Evolutionary conservation across 2,797 vertebrate genomes (phyloP).

Genomic region (Triplophysa bombifrons): DNA sequence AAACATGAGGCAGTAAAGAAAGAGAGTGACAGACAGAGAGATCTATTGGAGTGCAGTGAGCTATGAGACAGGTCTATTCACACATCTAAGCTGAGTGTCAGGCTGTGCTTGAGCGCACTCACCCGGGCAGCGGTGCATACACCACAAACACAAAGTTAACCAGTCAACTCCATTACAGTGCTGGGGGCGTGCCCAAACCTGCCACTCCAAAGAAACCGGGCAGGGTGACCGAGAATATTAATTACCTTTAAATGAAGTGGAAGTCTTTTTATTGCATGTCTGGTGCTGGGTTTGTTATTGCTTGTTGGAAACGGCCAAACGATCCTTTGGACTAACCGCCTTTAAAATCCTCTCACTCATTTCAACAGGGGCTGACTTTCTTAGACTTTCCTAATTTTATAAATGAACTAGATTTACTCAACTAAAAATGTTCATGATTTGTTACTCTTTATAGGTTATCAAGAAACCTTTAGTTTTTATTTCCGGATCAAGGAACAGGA

Average conservation of each 20-base stretch:
- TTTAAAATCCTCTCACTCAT: constrained; percentile 78
- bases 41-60: constrained; percentile 78
- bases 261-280: constrained; percentile 85
- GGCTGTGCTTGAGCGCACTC: constrained; percentile 80
- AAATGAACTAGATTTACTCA: not conserved
- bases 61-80: constrained; percentile 81
- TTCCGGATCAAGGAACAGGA: not conserved
- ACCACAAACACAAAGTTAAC: constrained; percentile 79
- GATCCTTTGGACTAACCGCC: constrained; percentile 79
- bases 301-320: constrained; percentile 70
- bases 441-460: not conserved
- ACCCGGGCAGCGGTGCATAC: constrained; percentile 73
- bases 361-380: constrained; percentile 62
- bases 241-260: constrained; percentile 88
- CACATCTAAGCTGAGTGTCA: constrained; percentile 73
- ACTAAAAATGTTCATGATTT: not conserved
- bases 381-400: not conserved
- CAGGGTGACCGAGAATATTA: constrained; percentile 82
- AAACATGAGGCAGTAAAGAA: constrained; percentile 34
- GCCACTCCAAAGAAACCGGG: constrained; percentile 81
- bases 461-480: not conserved
- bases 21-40: constrained; percentile 57
- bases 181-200: constrained; percentile 79
- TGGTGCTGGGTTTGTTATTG: constrained; percentile 85
- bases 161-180: constrained; percentile 81